Evolutionary conservation across 23 tunicate species (phyloP).

Genomic region (Aplidium turbinatum): DNA sequence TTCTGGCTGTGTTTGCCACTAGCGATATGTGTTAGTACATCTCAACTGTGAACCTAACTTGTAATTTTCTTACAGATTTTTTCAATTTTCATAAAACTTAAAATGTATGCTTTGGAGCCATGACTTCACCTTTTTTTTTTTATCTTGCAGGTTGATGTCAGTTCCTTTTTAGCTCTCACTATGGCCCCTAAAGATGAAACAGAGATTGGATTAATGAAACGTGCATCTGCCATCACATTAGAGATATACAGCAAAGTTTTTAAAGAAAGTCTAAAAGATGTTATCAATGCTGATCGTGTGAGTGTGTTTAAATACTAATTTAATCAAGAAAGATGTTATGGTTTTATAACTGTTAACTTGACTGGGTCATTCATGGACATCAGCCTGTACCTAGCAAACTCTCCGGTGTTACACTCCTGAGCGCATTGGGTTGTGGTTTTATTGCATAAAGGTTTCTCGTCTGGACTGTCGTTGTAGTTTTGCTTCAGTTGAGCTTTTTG

Average conservation of each 20-base stretch:
- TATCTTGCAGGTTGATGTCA: conserved; percentile 67
- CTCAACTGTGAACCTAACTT: too few species aligned
- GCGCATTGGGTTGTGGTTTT: too few species aligned
- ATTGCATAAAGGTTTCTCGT: too few species aligned
- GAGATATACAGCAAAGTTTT: conserved; percentile 95
- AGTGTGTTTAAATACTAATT: not conserved
- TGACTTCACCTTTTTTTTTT: not conserved
- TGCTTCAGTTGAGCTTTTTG: too few species aligned
- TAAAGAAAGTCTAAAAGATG: conserved; percentile 88
- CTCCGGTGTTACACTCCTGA: too few species aligned
- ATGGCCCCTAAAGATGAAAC: conserved; percentile 96
- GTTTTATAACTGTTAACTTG: too few species aligned
- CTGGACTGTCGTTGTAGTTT: too few species aligned
- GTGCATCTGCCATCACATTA: conserved; percentile 78
- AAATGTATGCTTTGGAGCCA: not conserved
- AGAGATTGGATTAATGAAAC: conserved; percentile 62
- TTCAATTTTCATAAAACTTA: not conserved
- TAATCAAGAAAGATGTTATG: too few species aligned
- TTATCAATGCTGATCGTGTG: conserved; percentile 93
- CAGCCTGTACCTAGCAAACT: too few species aligned
- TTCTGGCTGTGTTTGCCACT: too few species aligned
- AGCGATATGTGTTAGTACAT: too few species aligned
- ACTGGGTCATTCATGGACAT: too few species aligned
- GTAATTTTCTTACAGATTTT: not conserved
- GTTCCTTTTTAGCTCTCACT: conserved; percentile 46